A percentile compares a stretch with the other conserved stretches of the same genome.
phyloP scores from a whole-genome alignment of 2,113 vertebrate genomes.

The Leiothrix lutea region DNA sequence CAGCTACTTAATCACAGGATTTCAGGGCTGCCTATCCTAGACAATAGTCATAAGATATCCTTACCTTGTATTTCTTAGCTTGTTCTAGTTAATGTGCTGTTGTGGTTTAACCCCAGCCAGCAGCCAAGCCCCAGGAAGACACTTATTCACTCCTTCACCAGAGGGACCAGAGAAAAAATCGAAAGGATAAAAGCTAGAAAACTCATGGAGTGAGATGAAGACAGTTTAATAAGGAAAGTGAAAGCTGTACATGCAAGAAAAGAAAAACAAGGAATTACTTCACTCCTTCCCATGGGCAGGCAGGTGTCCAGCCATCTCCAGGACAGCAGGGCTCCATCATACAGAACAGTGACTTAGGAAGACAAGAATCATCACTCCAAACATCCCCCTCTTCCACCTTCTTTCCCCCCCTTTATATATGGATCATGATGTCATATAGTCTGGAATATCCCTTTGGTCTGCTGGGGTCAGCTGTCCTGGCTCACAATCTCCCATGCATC shows the following conservation, averaged over 20 bases:
- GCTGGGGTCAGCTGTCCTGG: neutral
- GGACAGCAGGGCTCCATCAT: neutral
- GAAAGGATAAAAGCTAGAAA: neutral
- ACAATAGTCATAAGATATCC: neutral
- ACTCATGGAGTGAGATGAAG: neutral
- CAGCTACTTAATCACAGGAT: neutral
- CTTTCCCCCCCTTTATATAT: neutral
- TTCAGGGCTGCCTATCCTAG: neutral
- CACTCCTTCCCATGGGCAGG: neutral
- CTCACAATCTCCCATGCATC: neutral
- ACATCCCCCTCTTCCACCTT: neutral
- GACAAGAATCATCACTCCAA: neutral
- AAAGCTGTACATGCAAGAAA: neutral
- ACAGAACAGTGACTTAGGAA: neutral
- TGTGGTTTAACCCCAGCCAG: neutral
- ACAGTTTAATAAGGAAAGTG: neutral
- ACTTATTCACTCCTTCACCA: accelerated
- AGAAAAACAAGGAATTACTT: neutral
- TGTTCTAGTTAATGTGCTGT: neutral
- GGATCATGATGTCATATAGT: neutral
- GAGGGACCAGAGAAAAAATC: neutral
- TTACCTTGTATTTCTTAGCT: neutral
- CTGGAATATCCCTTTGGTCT: neutral
- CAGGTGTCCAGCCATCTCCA: neutral
- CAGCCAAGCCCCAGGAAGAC: neutral